Percentiles rank a stretch among this genome's conserved stretches.
Conservation (phyloP, 1,140 invertebrate genomes). For the Micrasema longulum region DNA sequence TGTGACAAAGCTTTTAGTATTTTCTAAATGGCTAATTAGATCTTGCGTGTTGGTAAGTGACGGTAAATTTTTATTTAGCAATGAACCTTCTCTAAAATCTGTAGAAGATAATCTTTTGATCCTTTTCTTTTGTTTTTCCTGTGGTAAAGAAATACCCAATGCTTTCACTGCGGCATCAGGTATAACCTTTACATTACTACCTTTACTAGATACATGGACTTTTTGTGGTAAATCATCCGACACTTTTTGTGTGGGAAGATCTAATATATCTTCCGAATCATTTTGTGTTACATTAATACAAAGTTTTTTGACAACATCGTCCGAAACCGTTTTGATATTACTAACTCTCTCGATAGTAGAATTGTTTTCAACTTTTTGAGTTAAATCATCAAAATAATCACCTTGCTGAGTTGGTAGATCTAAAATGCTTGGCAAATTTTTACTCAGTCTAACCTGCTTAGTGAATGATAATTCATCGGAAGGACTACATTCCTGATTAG, state of each 20-base stretch:
- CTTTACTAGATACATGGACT: background rate
- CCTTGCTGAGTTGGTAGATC: background rate
- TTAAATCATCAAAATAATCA: background rate
- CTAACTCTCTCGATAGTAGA: background rate
- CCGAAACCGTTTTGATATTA: background rate
- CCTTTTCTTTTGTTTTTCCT: background rate
- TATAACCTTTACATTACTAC: no score
- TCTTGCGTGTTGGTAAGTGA: background rate
- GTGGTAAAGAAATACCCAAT: background rate
- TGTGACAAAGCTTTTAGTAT: background rate
- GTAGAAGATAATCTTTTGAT: slow-evolving; percentile 6
- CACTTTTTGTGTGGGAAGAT: slow-evolving; percentile 6
- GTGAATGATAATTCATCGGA: no score
- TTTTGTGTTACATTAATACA: no score
- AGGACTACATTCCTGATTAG: background rate
- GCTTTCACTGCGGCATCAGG: no score
- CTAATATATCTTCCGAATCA: slow-evolving; percentile 6
- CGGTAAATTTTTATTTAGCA: background rate
- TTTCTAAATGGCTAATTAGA: background rate
- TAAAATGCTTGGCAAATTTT: background rate
- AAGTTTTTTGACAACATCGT: background rate
- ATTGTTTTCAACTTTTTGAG: slow-evolving; percentile 6
- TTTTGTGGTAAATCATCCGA: background rate
- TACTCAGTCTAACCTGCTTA: no score
- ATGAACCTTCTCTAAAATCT: background rate